phyloP scores from a whole-genome alignment of 2,888 invertebrate species.

The Nymphalis urticae region DNA sequence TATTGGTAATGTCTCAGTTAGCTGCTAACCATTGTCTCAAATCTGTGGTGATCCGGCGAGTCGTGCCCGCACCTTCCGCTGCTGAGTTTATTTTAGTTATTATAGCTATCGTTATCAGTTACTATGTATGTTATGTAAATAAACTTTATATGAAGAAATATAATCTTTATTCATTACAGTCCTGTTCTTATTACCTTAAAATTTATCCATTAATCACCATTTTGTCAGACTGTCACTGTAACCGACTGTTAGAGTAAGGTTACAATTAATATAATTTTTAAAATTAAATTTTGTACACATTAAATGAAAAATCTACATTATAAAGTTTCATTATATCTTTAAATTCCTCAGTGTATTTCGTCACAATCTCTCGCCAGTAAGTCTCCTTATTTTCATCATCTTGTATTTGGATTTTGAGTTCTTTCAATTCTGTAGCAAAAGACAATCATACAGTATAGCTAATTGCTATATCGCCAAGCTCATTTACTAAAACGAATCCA shows the following conservation, averaged over 20 bases:
- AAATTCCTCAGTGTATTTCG: conserved; percentile 53
- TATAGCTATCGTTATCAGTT: conserved; percentile 69
- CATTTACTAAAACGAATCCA: too few relatives aligned
- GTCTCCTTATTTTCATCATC: conserved; percentile 51
- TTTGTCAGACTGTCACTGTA: not conserved
- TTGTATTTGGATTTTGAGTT: conserved; percentile 64
- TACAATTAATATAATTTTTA: not conserved
- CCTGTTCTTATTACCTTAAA: conserved; percentile 26
- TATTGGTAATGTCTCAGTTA: conserved; percentile 63
- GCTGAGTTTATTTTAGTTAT: conserved; percentile 63
- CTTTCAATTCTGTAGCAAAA: conserved; percentile 56
- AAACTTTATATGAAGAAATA: conserved; percentile 67
- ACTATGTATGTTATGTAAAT: conserved; percentile 77
- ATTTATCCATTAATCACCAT: not conserved
- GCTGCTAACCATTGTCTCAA: conserved; percentile 57
- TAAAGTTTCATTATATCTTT: conserved; percentile 57
- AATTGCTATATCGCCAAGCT: too few relatives aligned
- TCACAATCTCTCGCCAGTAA: conserved; percentile 54
- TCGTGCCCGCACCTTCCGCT: conserved; percentile 50
- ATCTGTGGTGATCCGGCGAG: conserved; percentile 47
- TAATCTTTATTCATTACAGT: conserved; percentile 32
- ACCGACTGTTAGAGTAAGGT: not conserved
- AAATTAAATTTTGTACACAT: conserved; percentile 59
- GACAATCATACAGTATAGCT: not conserved
- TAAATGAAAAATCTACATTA: conserved; percentile 55